A percentile compares a stretch with the other conserved stretches of the same genome.
Evolutionary conservation across 2,113 vertebrate genomes (phyloP).

Genomic region (Notothenia coriiceps): DNA sequence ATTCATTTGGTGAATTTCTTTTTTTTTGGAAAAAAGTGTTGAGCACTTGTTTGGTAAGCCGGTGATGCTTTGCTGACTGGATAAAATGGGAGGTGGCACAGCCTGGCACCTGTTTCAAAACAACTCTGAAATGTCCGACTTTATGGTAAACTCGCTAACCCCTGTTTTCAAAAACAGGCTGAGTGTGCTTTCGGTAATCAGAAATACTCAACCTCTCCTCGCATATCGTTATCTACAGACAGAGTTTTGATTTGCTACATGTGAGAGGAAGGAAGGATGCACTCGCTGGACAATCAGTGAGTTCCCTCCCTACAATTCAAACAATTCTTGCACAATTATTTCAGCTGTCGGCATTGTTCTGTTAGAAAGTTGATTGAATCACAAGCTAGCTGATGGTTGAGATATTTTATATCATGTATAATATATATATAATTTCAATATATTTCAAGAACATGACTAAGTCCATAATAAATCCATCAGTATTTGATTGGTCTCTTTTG

Average conservation of each 20-base stretch:
- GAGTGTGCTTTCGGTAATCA: slow-evolving; percentile 33
- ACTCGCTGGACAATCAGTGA: not conserved
- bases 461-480: not conserved
- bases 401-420: not conserved
- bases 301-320: slow-evolving; percentile 32
- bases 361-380: not conserved
- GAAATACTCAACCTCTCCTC: not conserved
- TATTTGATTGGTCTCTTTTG: slow-evolving; percentile 3
- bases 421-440: not conserved
- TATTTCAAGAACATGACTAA: not conserved
- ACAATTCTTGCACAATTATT: not conserved
- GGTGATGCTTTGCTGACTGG: slow-evolving; percentile 7
- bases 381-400: not conserved
- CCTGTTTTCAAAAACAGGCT: not conserved
- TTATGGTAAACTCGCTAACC: slow-evolving; percentile 5
- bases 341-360: not conserved
- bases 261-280: not conserved
- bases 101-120: slow-evolving; percentile 5
- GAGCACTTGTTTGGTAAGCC: not conserved
- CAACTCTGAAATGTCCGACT: not conserved
- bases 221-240: not conserved
- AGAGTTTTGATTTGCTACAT: not conserved
- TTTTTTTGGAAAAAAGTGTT: not conserved
- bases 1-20: not conserved
- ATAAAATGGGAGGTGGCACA: not conserved